These are phyloP conservation scores for Poecile montanus DNA, from an alignment of 2,797 vertebrate species.

Conservation along the genomic window DNA sequence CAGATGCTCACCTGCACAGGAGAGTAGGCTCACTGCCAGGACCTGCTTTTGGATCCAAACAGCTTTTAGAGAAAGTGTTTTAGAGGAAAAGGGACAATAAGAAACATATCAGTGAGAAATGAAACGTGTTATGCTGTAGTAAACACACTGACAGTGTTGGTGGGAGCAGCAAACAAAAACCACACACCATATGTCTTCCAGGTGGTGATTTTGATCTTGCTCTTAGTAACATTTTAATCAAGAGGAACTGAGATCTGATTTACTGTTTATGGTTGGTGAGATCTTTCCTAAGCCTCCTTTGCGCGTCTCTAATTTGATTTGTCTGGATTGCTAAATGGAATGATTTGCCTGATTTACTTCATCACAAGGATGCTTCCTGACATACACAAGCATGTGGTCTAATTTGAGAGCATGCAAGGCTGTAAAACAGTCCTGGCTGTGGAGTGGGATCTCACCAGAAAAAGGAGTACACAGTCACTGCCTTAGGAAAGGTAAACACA, in stretches of 20 bases:
- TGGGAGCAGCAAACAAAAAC: neutral
- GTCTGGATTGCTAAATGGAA: conserved; percentile 12
- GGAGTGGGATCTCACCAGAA: neutral
- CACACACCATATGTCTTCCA: neutral
- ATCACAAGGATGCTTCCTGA: neutral
- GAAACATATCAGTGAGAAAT: neutral
- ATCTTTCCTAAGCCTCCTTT: neutral
- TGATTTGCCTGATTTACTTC: neutral
- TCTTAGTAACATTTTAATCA: conserved; percentile 11
- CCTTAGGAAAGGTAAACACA: neutral
- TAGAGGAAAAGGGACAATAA: neutral
- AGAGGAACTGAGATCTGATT: conserved; percentile 1
- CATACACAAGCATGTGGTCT: neutral
- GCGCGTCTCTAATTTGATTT: neutral
- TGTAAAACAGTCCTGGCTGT: neutral
- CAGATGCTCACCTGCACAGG: neutral
- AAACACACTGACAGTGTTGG: neutral
- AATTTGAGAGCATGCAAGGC: neutral
- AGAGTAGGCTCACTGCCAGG: neutral
- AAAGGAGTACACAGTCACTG: neutral
- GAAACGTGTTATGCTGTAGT: fast-evolving
- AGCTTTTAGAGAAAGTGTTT: neutral
- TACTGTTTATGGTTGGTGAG: neutral
- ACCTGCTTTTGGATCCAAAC: neutral
- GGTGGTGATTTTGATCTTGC: neutral